phyloP scores from a whole-genome alignment of 2,797 vertebrate species.

The Amblyraja radiata region DNA sequence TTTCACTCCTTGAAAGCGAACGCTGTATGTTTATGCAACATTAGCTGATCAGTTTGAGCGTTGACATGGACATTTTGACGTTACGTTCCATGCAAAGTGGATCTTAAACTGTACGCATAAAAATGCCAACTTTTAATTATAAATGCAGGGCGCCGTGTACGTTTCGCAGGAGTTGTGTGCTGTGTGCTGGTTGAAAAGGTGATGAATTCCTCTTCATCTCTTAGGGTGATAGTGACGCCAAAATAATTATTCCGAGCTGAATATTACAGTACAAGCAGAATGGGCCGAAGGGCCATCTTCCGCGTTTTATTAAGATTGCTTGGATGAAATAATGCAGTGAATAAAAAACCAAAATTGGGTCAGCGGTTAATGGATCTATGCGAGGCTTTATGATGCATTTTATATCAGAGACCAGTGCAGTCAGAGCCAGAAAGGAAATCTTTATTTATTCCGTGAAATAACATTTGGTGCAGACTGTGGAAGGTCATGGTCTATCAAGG shows the following conservation, averaged over 20 bases:
- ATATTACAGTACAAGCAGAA: background rate
- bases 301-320: background rate
- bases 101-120: background rate
- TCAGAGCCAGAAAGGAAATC: background rate
- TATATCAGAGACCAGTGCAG: background rate
- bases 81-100: background rate
- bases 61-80: background rate
- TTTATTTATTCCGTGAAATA: background rate
- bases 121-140: background rate
- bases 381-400: background rate
- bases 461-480: background rate
- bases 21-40: background rate
- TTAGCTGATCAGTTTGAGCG: background rate
- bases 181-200: background rate
- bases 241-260: background rate
- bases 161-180: background rate
- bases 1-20: background rate
- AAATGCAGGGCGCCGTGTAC: background rate
- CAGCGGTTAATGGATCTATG: background rate
- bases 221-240: background rate
- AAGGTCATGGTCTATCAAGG: background rate
- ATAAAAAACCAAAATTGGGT: background rate
- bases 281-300: background rate
- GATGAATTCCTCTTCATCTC: background rate
- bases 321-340: background rate